A percentile compares a stretch with the other conserved stretches of the same genome.
Conservation (phyloP, 2,113 vertebrate species). For the Daubentonia madagascariensis region DNA sequence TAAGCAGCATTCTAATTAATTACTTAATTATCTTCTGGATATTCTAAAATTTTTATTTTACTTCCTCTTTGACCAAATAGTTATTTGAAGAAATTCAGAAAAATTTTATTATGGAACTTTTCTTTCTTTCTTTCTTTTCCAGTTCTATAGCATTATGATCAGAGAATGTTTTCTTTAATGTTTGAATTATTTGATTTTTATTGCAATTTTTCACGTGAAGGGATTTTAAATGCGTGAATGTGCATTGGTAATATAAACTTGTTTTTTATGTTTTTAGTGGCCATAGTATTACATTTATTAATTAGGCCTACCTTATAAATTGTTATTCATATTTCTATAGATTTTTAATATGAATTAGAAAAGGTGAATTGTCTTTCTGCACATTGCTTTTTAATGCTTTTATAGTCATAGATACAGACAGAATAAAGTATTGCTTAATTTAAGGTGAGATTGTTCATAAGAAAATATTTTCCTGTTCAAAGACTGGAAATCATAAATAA, state of each 20-base stretch:
- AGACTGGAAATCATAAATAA: neutral
- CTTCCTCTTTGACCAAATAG: neutral
- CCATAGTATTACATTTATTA: neutral
- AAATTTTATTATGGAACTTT: neutral
- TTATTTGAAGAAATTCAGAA: neutral
- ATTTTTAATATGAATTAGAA: neutral
- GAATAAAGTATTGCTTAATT: neutral
- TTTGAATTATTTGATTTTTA: neutral
- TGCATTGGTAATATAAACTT: neutral
- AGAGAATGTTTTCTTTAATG: neutral
- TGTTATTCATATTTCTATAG: neutral
- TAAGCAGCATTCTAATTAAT: neutral
- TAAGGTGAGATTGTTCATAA: neutral
- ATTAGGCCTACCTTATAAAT: neutral
- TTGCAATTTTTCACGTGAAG: neutral
- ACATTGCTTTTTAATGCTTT: neutral
- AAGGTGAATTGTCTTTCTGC: neutral
- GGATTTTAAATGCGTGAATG: neutral
- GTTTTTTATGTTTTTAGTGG: neutral
- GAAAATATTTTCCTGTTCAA: neutral
- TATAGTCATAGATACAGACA: neutral
- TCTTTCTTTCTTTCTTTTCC: neutral
- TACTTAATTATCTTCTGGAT: neutral
- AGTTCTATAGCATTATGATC: neutral
- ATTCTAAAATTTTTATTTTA: neutral